These are phyloP conservation scores for Agelastica alni DNA, from an alignment of 2,888 invertebrate species.

Conservation along the genomic window DNA sequence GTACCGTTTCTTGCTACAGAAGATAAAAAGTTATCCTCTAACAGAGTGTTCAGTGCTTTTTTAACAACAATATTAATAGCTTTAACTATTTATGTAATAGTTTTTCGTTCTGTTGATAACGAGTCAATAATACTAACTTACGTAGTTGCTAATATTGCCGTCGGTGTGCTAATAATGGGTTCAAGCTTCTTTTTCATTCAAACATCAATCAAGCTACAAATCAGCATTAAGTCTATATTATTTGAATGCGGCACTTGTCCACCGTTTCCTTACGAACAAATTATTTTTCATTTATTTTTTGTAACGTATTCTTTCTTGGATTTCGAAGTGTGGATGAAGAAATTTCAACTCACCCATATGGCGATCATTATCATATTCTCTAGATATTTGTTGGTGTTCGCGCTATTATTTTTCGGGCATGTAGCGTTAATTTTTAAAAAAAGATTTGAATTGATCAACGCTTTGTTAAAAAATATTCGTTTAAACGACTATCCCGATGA, in stretches of 20 bases:
- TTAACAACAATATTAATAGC: too few relatives aligned
- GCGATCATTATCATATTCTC: not conserved
- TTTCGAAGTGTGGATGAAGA: not conserved
- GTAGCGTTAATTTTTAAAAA: constrained; percentile 6
- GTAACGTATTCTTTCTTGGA: not conserved
- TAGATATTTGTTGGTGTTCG: constrained; percentile 3
- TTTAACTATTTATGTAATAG: too few relatives aligned
- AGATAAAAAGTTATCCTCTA: too few relatives aligned
- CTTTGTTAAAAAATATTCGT: not conserved
- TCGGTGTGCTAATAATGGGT: not conserved
- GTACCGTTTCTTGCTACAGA: too few relatives aligned
- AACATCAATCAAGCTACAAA: not conserved
- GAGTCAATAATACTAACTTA: not conserved
- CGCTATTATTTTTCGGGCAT: constrained; percentile 2
- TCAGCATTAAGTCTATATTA: not conserved
- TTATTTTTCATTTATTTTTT: constrained; percentile 6
- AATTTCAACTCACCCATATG: not conserved
- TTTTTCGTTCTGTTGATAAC: not conserved
- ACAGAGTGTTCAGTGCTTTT: too few relatives aligned
- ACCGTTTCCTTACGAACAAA: constrained; percentile 9
- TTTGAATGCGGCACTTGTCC: not conserved
- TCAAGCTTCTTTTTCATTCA: not conserved
- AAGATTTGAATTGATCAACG: not conserved
- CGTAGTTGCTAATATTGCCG: not conserved
- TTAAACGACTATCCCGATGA: not conserved